Percentiles rank a stretch among this genome's conserved stretches.
phyloP scores from a whole-genome alignment of 2,797 vertebrate species.

The Darevskia nairensis region DNA sequence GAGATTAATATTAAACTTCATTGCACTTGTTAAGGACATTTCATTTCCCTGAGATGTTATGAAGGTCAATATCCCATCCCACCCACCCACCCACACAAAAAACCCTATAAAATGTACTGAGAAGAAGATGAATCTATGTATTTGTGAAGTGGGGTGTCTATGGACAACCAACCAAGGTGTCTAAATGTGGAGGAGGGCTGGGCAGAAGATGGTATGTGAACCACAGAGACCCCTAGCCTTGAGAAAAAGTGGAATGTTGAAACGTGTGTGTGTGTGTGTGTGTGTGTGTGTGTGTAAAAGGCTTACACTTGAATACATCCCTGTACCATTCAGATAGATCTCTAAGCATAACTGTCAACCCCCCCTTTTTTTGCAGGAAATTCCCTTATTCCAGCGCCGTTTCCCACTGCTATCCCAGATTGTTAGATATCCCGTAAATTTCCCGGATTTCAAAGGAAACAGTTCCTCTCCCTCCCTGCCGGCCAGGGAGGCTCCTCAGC shows the following conservation, averaged over 20 bases:
- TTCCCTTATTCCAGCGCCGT: too few species aligned
- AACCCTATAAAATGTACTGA: background rate
- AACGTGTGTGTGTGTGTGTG: background rate
- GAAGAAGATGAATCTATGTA: background rate
- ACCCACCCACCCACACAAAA: background rate
- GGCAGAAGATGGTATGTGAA: background rate
- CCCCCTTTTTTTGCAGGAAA: too few species aligned
- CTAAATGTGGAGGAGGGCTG: background rate
- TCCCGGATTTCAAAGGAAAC: too few species aligned
- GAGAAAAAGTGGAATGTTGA: background rate
- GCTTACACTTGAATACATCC: too few species aligned
- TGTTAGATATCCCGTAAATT: too few species aligned
- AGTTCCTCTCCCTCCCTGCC: too few species aligned
- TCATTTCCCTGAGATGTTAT: background rate
- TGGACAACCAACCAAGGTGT: background rate
- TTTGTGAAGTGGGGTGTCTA: background rate
- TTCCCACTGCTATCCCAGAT: too few species aligned
- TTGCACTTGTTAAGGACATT: constrained; percentile 9
- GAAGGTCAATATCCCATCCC: background rate
- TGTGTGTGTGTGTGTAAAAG: too few species aligned
- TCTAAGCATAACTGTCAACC: too few species aligned
- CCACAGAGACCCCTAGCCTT: background rate
- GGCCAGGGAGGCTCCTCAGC: too few species aligned
- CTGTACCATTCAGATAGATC: background rate
- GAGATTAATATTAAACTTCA: background rate